Percentiles rank a stretch among this genome's conserved stretches.
phyloP scores from a whole-genome alignment of 2,888 invertebrate genomes.

The Noctuana brunneofusca region DNA sequence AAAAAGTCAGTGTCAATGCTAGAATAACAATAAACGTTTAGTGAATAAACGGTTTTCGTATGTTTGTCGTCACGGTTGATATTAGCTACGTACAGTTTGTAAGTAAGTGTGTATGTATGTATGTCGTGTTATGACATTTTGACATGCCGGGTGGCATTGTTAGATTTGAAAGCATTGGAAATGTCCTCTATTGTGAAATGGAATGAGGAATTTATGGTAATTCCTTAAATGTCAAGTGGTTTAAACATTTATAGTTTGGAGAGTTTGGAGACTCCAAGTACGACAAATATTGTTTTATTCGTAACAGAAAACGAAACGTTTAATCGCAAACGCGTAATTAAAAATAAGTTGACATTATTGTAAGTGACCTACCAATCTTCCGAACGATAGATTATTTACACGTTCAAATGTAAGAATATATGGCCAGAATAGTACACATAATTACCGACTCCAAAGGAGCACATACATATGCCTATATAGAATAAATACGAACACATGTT shows the following conservation, averaged over 20 bases:
- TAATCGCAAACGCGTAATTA: too few species aligned
- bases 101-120: constrained; percentile 1
- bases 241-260: constrained; percentile 16
- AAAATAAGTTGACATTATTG: too few species aligned
- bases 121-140: constrained; percentile 31
- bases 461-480: too few species aligned
- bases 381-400: too few species aligned
- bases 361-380: too few species aligned
- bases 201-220: constrained; percentile 32
- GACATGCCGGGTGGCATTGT: constrained; percentile 31
- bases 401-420: too few species aligned
- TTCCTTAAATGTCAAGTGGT: constrained; percentile 24
- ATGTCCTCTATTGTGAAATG: constrained; percentile 24
- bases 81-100: constrained; percentile 33
- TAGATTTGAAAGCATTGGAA: constrained; percentile 30
- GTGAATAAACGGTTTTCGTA: constrained; percentile 35
- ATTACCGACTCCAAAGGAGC: too few species aligned
- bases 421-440: too few species aligned
- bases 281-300: neutral
- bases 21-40: constrained; percentile 34
- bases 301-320: too few species aligned
- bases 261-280: constrained; percentile 14
- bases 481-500: too few species aligned
- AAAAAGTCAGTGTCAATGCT: constrained; percentile 29
- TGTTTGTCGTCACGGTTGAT: constrained; percentile 30